Conservation (phyloP, 2,888 invertebrate genomes). For the Chloroclystis v-ata region DNA sequence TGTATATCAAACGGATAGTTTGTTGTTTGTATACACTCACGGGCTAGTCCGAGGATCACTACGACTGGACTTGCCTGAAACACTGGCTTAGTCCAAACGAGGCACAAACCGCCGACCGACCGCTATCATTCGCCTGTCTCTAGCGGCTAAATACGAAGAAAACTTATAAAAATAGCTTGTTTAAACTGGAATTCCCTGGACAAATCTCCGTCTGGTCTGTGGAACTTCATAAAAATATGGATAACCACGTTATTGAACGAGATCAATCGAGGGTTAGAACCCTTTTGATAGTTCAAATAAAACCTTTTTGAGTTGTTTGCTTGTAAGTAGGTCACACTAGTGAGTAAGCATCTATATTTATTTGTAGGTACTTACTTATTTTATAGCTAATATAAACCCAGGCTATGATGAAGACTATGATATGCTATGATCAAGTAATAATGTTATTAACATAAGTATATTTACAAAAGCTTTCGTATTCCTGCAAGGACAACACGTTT, state of each 20-base stretch:
- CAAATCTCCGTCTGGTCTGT: conserved; percentile 23
- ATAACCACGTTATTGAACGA: conserved; percentile 9
- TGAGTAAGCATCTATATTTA: no score
- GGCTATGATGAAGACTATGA: no score
- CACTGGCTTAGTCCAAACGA: background rate
- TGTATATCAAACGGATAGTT: no score
- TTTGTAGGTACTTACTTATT: no score
- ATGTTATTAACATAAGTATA: no score
- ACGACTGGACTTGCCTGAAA: background rate
- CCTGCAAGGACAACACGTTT: no score
- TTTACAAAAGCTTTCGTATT: no score
- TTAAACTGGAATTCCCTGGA: conserved; percentile 30
- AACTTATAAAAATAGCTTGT: conserved; percentile 33
- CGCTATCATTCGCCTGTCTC: conserved; percentile 20
- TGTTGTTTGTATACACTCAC: no score
- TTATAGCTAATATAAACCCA: no score
- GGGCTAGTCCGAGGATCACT: no score
- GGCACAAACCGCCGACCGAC: background rate
- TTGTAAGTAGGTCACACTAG: background rate
- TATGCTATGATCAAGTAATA: no score
- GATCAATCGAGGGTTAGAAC: conserved; percentile 13
- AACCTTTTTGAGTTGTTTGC: conserved; percentile 4
- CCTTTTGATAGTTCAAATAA: conserved; percentile 15
- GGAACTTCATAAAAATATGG: conserved; percentile 7
- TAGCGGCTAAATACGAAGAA: conserved; percentile 24